These are phyloP conservation scores for Heterochromis multidens DNA, from an alignment of 2,113 vertebrate genomes.

Conservation along the genomic window DNA sequence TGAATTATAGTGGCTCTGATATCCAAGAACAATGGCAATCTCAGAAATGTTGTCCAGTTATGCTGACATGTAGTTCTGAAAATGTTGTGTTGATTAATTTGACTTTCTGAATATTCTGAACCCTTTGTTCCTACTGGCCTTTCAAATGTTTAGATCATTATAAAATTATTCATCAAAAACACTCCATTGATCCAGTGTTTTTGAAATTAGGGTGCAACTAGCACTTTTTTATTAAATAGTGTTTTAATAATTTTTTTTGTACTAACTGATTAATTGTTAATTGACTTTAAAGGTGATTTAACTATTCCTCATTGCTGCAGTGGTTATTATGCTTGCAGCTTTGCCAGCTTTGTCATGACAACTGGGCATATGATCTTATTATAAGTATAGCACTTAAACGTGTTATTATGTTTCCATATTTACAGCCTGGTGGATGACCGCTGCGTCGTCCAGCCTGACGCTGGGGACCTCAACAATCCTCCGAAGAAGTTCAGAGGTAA, in stretches of 20 bases:
- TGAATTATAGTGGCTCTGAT: background rate
- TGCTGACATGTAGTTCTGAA: background rate
- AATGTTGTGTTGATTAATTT: background rate
- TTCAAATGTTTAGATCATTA: background rate
- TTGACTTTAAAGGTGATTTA: background rate
- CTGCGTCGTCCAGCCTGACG: constrained; percentile 96
- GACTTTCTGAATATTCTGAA: background rate
- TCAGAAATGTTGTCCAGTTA: background rate
- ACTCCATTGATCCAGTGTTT: background rate
- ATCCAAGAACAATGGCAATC: background rate
- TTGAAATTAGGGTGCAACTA: background rate
- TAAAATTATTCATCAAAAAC: background rate
- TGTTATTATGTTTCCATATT: constrained; percentile 7
- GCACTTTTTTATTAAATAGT: too few species aligned
- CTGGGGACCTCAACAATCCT: constrained; percentile 94
- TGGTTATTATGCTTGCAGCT: background rate
- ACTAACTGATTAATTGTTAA: background rate
- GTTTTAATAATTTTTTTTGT: background rate
- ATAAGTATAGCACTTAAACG: background rate
- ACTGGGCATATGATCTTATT: background rate
- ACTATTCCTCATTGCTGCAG: background rate
- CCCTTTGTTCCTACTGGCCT: background rate
- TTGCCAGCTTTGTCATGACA: background rate
- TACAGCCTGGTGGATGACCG: constrained; percentile 95
- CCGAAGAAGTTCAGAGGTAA: constrained; percentile 99